Conservation (phyloP, 2,113 vertebrate genomes). For the western clawed frog (Xenopus tropicalis) region DNA sequence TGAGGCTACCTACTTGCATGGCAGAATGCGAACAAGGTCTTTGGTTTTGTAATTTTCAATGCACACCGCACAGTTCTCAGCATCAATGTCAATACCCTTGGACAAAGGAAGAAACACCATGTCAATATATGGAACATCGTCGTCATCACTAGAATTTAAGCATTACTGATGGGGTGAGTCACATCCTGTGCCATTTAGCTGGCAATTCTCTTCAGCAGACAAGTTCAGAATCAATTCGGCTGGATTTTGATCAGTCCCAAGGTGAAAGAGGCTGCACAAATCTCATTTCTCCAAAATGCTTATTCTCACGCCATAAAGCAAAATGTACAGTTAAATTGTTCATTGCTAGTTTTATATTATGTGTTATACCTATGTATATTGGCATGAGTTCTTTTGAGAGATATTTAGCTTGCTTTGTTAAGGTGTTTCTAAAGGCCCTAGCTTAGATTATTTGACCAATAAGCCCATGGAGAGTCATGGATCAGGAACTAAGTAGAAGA, state of each 20-base stretch:
- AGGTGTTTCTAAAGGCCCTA: no score
- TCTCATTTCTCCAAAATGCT: no score
- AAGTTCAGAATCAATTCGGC: not conserved
- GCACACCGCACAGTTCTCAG: constrained; percentile 77
- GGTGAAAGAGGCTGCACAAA: not conserved
- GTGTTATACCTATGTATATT: no score
- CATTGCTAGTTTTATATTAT: no score
- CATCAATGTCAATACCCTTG: constrained; percentile 69
- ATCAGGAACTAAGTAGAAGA: no score
- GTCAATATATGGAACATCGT: not conserved
- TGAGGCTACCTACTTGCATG: constrained; percentile 70
- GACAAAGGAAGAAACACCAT: constrained; percentile 15
- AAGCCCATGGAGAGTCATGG: no score
- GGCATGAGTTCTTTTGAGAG: no score
- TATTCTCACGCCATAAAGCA: not conserved
- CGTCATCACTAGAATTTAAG: not conserved
- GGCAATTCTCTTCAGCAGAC: not conserved
- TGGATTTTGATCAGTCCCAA: not conserved
- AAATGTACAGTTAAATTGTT: no score
- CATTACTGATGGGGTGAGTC: not conserved
- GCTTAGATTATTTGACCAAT: no score
- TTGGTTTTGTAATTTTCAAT: constrained; percentile 77
- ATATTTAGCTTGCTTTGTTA: no score
- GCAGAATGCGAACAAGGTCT: constrained; percentile 73
- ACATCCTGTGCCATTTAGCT: not conserved